Base-by-base conservation (phyloP, 1,140 invertebrate species). In the Drosophila serrata region DNA sequence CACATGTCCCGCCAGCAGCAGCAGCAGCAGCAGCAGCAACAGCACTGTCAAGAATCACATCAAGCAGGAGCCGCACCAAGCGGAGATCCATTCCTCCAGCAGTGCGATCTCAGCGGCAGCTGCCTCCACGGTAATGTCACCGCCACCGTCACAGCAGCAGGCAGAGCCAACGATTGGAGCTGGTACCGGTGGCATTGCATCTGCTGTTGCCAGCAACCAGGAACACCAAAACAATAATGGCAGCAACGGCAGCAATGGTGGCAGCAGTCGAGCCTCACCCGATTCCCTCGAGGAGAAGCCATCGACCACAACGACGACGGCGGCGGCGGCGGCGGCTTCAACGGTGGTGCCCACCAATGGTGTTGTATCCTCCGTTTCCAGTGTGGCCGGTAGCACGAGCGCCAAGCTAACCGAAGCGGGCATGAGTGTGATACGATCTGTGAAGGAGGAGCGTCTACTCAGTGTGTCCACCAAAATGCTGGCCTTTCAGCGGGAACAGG, bases 371-470 rank as follows among this genome's bases (percentile, higher is more conserved):
- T 51, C 56, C 56, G 40, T 42, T 4, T 39, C 33, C 33, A 46
- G n/a, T 11, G 33, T 12, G 33, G 33, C 3, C 11, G 65, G 48
- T 12, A 46, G 53, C 19, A 53, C 29, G 48, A 45, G 61, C 45
- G 49, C 55, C 31, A 62, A 55, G 59, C 55, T 72, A 9, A 49
- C 61, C 76, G 68, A 70, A 56, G 64, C 77, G 58, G 91, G 81
- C 57, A 65, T 88, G 65, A 92, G 92, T 75, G 92, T 93, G 49
- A 93, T 93, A 58, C 91, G 92, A 15, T 91, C 86, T 5, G 91
- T 93, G 6, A 93, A 91, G 40, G 91, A 92, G 60, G 92, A 93
- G 63, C 90, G 90, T 31, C 76, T 93, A 29, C 65, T 84, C 29
- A 76, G 79, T 33, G 88, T 92, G 22, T 92, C 91, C 46, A 91